Conservation (phyloP, 2,797 vertebrate species). For the Amblyraja radiata region DNA sequence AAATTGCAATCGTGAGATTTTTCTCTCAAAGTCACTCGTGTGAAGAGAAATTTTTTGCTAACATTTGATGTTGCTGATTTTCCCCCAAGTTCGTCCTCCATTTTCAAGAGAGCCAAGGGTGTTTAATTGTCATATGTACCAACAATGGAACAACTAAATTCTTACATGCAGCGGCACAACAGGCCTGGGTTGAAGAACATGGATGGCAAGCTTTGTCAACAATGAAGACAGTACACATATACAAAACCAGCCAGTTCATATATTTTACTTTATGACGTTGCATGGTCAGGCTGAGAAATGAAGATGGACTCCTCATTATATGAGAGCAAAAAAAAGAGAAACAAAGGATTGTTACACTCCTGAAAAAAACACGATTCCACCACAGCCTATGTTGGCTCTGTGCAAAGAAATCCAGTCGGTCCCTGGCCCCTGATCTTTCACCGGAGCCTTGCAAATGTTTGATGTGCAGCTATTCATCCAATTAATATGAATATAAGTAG, state of each 20-base stretch:
- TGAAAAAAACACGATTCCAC: too few species aligned
- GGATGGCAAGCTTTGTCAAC: not conserved
- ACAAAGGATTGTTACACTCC: too few species aligned
- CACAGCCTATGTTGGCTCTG: too few species aligned
- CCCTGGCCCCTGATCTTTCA: too few species aligned
- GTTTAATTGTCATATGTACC: too few species aligned
- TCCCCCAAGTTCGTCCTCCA: not conserved
- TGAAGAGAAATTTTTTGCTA: not conserved
- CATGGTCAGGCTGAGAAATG: not conserved
- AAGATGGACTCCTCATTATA: not conserved
- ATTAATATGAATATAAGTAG: not conserved
- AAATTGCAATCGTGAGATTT: not conserved
- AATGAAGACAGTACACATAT: not conserved
- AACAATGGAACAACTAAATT: too few species aligned
- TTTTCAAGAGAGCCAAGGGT: not conserved
- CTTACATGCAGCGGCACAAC: too few species aligned
- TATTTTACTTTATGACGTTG: not conserved
- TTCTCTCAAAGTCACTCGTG: not conserved
- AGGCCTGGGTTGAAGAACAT: not conserved
- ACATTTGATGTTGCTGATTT: not conserved
- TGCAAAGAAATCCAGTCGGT: too few species aligned
- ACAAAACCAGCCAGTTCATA: not conserved
- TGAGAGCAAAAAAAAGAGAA: not conserved
- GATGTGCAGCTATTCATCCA: too few species aligned
- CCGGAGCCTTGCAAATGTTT: too few species aligned